Conservation (phyloP, 2,113 vertebrate genomes). For the Periophthalmus modestus region DNA sequence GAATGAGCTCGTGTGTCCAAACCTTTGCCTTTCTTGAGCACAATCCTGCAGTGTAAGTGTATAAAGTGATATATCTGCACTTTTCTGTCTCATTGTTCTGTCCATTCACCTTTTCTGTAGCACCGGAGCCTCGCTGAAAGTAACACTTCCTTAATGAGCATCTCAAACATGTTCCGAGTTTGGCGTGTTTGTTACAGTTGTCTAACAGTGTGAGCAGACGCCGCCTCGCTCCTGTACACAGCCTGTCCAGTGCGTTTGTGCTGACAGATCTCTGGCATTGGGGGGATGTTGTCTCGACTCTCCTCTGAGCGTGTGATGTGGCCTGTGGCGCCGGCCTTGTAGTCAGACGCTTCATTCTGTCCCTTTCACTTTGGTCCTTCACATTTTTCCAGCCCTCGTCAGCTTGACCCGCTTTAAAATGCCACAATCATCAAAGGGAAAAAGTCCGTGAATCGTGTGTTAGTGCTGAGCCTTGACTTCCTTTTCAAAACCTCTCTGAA, state of each 20-base stretch:
- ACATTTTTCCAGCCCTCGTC: slow-evolving; percentile 54
- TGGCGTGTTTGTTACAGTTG: slow-evolving; percentile 8
- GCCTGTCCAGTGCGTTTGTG: slow-evolving; percentile 17
- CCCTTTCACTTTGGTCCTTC: slow-evolving; percentile 28
- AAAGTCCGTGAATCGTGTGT: slow-evolving; percentile 56
- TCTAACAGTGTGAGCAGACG: neutral
- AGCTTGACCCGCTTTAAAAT: slow-evolving; percentile 66
- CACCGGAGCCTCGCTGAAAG: neutral
- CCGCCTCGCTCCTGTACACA: slow-evolving; percentile 14
- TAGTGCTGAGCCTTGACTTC: slow-evolving; percentile 66
- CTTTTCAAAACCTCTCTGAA: slow-evolving; percentile 58
- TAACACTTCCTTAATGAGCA: neutral
- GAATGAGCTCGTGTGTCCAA: too few species aligned
- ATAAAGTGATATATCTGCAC: neutral
- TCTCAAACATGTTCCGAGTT: neutral
- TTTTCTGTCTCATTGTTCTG: neutral
- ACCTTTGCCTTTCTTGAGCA: too few species aligned
- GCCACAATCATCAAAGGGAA: slow-evolving; percentile 53
- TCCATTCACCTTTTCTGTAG: neutral
- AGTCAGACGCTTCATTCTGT: slow-evolving; percentile 15
- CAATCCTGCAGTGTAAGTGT: too few species aligned
- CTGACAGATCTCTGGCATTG: slow-evolving; percentile 22
- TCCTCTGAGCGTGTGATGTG: slow-evolving; percentile 27
- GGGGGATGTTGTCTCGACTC: slow-evolving; percentile 14
- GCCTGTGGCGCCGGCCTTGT: slow-evolving; percentile 17